These are phyloP conservation scores for Mungos mungo DNA, from an alignment of 2,113 vertebrate genomes.

Conservation along the genomic window DNA sequence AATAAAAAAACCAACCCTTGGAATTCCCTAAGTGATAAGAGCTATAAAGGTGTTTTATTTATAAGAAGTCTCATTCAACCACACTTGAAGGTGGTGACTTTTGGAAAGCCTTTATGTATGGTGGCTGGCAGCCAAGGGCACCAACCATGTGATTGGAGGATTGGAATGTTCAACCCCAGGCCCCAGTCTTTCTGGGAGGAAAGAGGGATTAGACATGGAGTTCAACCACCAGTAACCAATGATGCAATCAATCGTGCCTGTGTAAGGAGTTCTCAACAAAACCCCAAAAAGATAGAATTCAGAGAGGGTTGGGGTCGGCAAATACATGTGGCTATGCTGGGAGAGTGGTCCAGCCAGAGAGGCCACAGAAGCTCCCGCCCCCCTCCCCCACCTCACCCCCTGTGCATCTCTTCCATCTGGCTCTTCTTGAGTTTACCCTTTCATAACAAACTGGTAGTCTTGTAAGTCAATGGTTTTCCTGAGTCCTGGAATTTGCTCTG, in stretches of 20 bases:
- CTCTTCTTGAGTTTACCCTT: background rate
- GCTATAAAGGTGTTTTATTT: background rate
- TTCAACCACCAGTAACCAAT: background rate
- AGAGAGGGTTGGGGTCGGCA: background rate
- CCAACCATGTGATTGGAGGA: background rate
- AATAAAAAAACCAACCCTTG: background rate
- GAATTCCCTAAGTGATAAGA: background rate
- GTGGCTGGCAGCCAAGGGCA: background rate
- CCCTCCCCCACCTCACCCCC: background rate
- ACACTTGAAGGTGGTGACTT: background rate
- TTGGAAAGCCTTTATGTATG: background rate
- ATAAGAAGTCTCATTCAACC: background rate
- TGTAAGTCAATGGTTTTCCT: background rate
- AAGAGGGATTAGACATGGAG: background rate
- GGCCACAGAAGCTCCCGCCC: fast-evolving
- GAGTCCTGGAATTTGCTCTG: background rate
- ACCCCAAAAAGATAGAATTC: background rate
- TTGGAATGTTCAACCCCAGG: background rate
- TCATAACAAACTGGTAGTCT: background rate
- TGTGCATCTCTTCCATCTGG: background rate
- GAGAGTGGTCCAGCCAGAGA: background rate
- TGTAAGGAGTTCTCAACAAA: background rate
- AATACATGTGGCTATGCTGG: background rate
- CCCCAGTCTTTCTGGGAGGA: background rate
- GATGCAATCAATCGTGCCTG: background rate